Base-by-base conservation (phyloP, 2,113 vertebrate species). In the Charadrius vociferus region DNA sequence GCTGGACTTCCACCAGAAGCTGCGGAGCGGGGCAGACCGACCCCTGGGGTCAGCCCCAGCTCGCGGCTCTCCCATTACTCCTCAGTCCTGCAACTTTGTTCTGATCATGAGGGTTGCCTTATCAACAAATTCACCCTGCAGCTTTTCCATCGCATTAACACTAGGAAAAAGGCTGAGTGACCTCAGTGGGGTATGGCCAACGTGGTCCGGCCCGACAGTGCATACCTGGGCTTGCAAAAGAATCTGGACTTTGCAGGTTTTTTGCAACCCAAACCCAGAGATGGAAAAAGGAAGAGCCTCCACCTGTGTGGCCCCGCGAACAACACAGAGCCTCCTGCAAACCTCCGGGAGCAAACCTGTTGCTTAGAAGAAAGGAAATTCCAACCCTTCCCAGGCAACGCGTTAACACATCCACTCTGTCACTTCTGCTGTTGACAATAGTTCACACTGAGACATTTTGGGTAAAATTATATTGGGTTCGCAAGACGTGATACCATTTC, bases 351-450 rank as follows among this genome's bases (percentile, higher is more conserved):
- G n/a, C 23, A 34, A 5, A 41, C 1, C 13, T 34, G 18, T 4
- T 55, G 15, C 5, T 13, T 17, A 67, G 59, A 26, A 77, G 37
- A 12, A 18, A 45, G 63, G 37, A 14, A 68, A 65, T 56, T 37
- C 62, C 79, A 90, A 0, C 43, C 29, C 12, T 53, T 9, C 41
- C 1, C 22, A 70, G 63, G 59, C 72, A 59, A 12, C 43, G 22
- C 3, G 0, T 1, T 39, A 30, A 49, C n/a, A 3, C 0, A 2
- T 13, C 14, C 41, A 1, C 36, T 65, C 56, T 66, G 2, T 12
- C 8, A 26, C 53, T 70, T 32, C 47, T 73, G 81, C 58, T 93
- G 24, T 10, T 70, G 88, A 81, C 82, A 66, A 23, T 30, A 34
- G 62, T 7, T 95, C 75, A 73, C 20, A 29, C 39, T 1, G 78